Percentiles rank a stretch among this genome's conserved stretches.
phyloP scores from a whole-genome alignment of 2,797 vertebrate species.

The Epinephelus coioides region DNA sequence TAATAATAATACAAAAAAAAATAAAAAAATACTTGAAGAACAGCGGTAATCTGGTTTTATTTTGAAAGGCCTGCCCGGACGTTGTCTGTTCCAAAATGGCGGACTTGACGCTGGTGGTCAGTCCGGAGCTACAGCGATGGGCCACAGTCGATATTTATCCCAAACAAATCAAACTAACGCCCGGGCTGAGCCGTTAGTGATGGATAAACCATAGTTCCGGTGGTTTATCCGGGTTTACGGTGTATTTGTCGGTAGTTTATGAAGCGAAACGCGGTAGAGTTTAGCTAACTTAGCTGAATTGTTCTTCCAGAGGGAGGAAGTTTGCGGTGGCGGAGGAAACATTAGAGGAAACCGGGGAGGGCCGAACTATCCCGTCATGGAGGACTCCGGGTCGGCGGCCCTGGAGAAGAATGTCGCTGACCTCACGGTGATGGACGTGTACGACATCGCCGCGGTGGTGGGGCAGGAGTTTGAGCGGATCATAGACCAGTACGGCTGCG shows the following conservation, averaged over 20 bases:
- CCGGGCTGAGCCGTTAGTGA: neutral
- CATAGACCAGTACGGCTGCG: conserved; percentile 96
- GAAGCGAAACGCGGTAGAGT: neutral
- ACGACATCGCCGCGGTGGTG: conserved; percentile 96
- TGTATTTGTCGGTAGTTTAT: neutral
- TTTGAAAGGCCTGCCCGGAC: conserved; percentile 55
- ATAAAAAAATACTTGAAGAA: too few species aligned
- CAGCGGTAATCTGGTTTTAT: conserved; percentile 43
- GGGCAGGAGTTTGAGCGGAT: conserved; percentile 98
- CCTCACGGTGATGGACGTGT: conserved; percentile 98
- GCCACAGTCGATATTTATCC: conserved; percentile 44
- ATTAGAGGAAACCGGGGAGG: conserved; percentile 56
- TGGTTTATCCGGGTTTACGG: neutral
- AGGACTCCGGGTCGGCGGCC: conserved; percentile 87
- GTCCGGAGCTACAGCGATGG: conserved; percentile 65
- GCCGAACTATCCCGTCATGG: conserved; percentile 76
- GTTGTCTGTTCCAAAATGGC: neutral
- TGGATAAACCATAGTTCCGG: neutral
- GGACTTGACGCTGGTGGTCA: neutral
- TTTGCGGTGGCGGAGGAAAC: conserved; percentile 65
- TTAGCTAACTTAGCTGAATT: conserved; percentile 48
- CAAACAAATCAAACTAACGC: conserved; percentile 32
- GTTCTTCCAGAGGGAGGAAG: conserved; percentile 63
- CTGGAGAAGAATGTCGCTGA: conserved; percentile 97
- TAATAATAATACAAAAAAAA: too few species aligned